These are phyloP conservation scores for Cotesia glomerata DNA, from an alignment of 1,140 invertebrate genomes.

Conservation along the genomic window DNA sequence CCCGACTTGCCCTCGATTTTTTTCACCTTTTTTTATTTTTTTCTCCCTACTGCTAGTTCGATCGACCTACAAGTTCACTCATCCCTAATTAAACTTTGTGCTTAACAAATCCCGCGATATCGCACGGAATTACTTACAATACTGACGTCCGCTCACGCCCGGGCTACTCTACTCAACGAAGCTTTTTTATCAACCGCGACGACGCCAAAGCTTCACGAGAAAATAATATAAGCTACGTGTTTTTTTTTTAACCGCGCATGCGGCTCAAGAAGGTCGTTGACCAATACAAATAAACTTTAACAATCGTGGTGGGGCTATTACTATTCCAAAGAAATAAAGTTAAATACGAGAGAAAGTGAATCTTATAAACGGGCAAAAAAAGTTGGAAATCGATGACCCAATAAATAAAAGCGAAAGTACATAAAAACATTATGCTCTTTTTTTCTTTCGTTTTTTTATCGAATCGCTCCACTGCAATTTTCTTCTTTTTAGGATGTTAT, in stretches of 20 bases:
- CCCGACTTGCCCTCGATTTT: background rate
- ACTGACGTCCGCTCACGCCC: background rate
- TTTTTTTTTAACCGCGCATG: constrained; percentile 55
- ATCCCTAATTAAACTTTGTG: background rate
- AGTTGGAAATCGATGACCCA: constrained; percentile 7
- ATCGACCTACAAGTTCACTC: background rate
- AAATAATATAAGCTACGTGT: constrained; percentile 41
- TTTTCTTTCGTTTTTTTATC: background rate
- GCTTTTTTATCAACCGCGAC: constrained; percentile 53
- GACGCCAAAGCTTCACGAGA: constrained; percentile 36
- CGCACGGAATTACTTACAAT: constrained; percentile 15
- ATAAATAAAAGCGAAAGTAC: constrained; percentile 13
- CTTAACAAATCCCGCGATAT: background rate
- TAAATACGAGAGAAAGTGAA: background rate
- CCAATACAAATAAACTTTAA: constrained; percentile 13
- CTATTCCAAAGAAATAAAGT: background rate
- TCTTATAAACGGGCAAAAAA: background rate
- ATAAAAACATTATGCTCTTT: background rate
- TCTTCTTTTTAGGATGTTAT: too few species aligned
- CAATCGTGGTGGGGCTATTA: constrained; percentile 34
- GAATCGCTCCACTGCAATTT: too few species aligned
- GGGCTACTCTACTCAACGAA: constrained; percentile 32
- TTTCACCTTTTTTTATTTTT: background rate
- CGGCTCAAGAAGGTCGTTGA: constrained; percentile 31
- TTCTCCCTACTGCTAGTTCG: background rate